Conservation (phyloP, 1,140 invertebrate species). For the Nixonia krombeini region DNA sequence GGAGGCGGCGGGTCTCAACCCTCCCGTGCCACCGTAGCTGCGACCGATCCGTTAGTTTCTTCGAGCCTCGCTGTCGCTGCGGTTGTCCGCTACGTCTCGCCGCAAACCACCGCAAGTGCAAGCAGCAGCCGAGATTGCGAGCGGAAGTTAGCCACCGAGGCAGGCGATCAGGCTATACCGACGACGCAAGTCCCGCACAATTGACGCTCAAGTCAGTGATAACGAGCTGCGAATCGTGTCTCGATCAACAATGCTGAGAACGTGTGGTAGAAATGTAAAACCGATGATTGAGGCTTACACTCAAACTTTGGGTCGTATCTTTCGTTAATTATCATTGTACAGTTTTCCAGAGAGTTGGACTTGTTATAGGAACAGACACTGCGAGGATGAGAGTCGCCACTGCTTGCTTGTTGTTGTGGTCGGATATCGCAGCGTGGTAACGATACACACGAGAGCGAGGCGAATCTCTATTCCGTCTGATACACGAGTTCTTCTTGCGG, state of each 20-base stretch:
- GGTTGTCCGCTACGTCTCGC: slow-evolving; percentile 20
- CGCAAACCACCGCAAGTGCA: not conserved
- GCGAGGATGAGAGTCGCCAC: too few species aligned
- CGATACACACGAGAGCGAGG: too few species aligned
- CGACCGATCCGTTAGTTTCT: slow-evolving; percentile 30
- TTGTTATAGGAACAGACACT: too few species aligned
- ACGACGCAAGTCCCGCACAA: too few species aligned
- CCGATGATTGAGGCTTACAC: too few species aligned
- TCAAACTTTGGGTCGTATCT: slow-evolving; percentile 34
- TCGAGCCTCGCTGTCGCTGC: slow-evolving; percentile 9
- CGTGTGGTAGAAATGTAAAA: slow-evolving; percentile 24
- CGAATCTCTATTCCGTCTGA: too few species aligned
- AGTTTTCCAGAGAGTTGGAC: too few species aligned
- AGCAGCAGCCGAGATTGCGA: not conserved
- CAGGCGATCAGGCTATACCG: not conserved
- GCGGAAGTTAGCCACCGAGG: not conserved
- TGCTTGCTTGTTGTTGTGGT: too few species aligned
- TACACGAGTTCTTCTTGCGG: too few species aligned
- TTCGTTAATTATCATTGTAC: slow-evolving; percentile 37
- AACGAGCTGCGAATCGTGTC: not conserved
- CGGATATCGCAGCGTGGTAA: too few species aligned
- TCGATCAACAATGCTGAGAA: not conserved
- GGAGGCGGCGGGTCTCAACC: slow-evolving; percentile 10
- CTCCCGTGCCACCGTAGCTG: slow-evolving; percentile 32
- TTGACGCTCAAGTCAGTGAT: not conserved